phyloP scores from a whole-genome alignment of 2,888 invertebrate genomes.

The Drosophila fungiperda region DNA sequence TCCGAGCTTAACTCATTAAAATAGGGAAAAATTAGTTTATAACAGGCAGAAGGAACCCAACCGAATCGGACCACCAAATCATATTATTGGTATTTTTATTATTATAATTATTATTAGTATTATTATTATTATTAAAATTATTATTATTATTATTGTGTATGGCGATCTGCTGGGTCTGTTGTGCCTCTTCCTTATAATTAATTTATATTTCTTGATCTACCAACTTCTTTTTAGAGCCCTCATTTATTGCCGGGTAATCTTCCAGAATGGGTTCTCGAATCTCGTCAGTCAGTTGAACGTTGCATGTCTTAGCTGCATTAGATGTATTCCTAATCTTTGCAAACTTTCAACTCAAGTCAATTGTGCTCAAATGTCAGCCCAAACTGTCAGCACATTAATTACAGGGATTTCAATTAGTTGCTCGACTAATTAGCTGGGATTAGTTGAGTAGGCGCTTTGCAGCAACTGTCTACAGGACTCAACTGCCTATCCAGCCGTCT shows the following conservation, averaged over 20 bases:
- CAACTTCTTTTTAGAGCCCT: background rate
- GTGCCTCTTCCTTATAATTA: background rate
- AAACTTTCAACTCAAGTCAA: background rate
- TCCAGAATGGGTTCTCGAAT: background rate
- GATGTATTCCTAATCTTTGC: background rate
- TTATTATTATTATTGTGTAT: background rate
- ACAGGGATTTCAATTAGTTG: conserved; percentile 55
- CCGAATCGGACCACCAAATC: too few relatives aligned
- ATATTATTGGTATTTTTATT: background rate
- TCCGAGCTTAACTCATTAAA: background rate
- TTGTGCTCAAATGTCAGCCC: conserved; percentile 18
- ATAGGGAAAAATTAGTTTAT: background rate
- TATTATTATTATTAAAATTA: too few relatives aligned
- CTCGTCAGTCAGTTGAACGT: background rate
- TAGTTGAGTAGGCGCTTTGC: conserved; percentile 42
- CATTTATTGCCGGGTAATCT: too few relatives aligned
- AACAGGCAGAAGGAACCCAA: background rate
- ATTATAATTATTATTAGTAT: background rate
- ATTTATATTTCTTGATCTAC: background rate
- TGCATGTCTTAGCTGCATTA: background rate
- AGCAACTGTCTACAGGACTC: conserved; percentile 11
- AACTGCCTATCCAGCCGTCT: background rate
- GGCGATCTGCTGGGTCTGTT: background rate
- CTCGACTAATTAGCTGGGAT: conserved; percentile 49
- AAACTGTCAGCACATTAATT: conserved; percentile 36